Conservation (phyloP, 1,140 invertebrate genomes). For the Cataglyphis hispanica region DNA sequence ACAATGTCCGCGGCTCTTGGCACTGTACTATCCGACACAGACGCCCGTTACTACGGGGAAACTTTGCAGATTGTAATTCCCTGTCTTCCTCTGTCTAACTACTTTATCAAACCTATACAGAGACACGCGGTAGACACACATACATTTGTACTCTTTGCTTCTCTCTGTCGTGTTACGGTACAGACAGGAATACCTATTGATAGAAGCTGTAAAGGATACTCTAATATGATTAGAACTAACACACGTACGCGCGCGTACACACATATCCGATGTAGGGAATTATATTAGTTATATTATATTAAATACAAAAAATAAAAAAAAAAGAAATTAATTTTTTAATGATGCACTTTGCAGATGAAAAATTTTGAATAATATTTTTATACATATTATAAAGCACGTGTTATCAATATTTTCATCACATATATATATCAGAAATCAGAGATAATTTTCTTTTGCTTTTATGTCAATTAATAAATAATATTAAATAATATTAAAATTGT, state of each 20-base stretch:
- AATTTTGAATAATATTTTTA: too few relatives aligned
- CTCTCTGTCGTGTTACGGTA: not conserved
- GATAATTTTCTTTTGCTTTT: not conserved
- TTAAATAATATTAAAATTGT: too few relatives aligned
- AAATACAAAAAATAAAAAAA: not conserved
- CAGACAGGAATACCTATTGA: slow-evolving; percentile 18
- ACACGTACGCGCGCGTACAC: too few relatives aligned
- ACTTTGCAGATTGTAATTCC: slow-evolving; percentile 74
- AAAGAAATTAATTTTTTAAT: not conserved
- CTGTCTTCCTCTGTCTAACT: slow-evolving; percentile 46
- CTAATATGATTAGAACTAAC: not conserved
- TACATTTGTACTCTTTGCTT: not conserved
- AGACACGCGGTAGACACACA: not conserved
- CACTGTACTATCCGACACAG: slow-evolving; percentile 65
- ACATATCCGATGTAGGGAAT: not conserved
- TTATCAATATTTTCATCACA: not conserved
- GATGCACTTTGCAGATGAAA: not conserved
- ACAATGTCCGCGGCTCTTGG: slow-evolving; percentile 69
- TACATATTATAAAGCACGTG: too few relatives aligned
- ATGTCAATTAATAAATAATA: too few relatives aligned
- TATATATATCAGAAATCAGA: not conserved
- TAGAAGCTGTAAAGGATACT: not conserved
- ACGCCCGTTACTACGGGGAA: slow-evolving; percentile 70
- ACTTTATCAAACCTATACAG: slow-evolving; percentile 19
- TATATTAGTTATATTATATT: too few relatives aligned